Evolutionary conservation across 2,113 vertebrate genomes (phyloP).

Genomic region (Lutjanus erythropterus): DNA sequence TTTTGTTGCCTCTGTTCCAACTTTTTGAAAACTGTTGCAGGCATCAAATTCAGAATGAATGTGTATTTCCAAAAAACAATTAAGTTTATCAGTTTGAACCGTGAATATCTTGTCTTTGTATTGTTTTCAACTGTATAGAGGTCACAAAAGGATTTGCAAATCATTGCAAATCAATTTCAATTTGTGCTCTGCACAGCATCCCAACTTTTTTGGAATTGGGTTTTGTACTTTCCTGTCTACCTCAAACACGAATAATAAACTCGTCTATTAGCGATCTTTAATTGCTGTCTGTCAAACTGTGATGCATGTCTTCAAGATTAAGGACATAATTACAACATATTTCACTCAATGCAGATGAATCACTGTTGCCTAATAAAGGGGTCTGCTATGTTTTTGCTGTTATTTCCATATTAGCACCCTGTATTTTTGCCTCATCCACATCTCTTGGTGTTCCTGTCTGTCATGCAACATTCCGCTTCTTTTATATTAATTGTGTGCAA

Average conservation of each 20-base stretch:
- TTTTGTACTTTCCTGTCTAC: not conserved
- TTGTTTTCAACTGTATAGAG: too few relatives aligned
- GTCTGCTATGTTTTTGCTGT: not conserved
- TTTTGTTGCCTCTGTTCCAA: too few relatives aligned
- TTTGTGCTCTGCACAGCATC: too few relatives aligned
- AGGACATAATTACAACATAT: not conserved
- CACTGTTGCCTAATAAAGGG: not conserved
- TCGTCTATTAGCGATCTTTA: not conserved
- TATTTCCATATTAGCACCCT: slow-evolving; percentile 4
- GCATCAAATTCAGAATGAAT: too few relatives aligned
- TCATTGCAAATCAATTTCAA: too few relatives aligned
- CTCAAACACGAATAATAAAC: not conserved
- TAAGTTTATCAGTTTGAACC: too few relatives aligned
- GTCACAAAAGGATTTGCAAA: too few relatives aligned
- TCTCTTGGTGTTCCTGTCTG: not conserved
- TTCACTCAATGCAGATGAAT: slow-evolving; percentile 12
- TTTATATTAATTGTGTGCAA: slow-evolving; percentile 9
- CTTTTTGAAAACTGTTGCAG: too few relatives aligned
- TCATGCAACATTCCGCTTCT: slow-evolving; percentile 1
- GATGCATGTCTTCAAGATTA: slow-evolving; percentile 8
- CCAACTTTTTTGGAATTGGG: too few relatives aligned
- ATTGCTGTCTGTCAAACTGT: slow-evolving; percentile 16
- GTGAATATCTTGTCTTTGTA: too few relatives aligned
- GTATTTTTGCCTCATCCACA: not conserved
- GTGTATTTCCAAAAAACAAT: too few relatives aligned